Base-by-base conservation (phyloP, 2,113 vertebrate species). In the Riparia riparia region DNA sequence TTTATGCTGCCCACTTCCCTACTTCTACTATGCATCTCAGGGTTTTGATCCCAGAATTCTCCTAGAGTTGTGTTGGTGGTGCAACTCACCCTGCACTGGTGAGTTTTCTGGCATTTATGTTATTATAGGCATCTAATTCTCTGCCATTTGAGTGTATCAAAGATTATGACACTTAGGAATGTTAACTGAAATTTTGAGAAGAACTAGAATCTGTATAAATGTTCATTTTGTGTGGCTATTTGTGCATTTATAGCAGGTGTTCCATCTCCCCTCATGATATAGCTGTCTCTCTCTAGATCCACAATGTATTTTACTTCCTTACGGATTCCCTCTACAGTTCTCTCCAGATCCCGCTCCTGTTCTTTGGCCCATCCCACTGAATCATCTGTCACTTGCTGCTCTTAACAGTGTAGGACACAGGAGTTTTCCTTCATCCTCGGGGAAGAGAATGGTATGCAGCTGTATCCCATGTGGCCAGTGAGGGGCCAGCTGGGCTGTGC, bases 361-460 rank as follows among this genome's bases (percentile, higher is more conserved):
- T 78, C 25, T 74, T 66, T 60, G 57, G 10, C 51, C 19, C 34
- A 29, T 54, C 15, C 68, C 22, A 31, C 19, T 63, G 73, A 45
- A 37, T 50, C 2, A 6, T 6, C 22, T 34, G 29, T 28, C 45
- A 14, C 34, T 41, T 50, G 17, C 34, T 60, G 44, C 12, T 78
- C 50, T 34, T 93, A 63, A 31, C 25, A 41, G 41, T 0, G 1
- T 3, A 29, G 15, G 31, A 25, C 21, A 32, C 19, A 41, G 61
- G 39, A 53, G 4, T 22, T 85, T 84, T 34, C 32, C 32, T 63
- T 51, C 1, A 1, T 16, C 26, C 20, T 34, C 0, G 1, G 10
- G 37, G 39, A 74, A 76, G 24, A 64, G 21, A 14, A 44, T 60
- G 26, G 10, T 31, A 32, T 76, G 44, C 47, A 82, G 50, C 39